Conservation (phyloP, 1,140 invertebrate species). For the Pachypeltis micranthus region DNA sequence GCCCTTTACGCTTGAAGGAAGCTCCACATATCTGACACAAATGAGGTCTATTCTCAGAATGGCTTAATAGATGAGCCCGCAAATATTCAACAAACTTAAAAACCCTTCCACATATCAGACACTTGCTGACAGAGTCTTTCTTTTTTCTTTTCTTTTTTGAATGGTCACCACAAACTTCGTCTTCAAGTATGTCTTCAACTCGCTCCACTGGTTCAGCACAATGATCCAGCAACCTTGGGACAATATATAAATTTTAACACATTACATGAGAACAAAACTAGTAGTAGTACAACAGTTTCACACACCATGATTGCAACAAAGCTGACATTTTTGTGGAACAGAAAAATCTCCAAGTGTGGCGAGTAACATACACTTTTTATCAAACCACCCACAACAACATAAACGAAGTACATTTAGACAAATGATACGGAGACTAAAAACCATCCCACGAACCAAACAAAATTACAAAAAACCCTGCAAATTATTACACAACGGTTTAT, state of each 20-base stretch:
- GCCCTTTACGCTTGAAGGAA: constrained; percentile 26
- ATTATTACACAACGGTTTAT: too few relatives aligned
- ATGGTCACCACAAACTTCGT: constrained; percentile 29
- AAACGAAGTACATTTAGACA: too few relatives aligned
- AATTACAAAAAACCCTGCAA: too few relatives aligned
- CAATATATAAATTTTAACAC: not conserved
- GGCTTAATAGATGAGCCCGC: constrained; percentile 33
- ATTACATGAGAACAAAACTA: not conserved
- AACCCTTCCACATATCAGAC: constrained; percentile 33
- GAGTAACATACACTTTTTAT: too few relatives aligned
- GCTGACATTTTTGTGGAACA: constrained; percentile 3
- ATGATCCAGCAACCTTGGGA: not conserved
- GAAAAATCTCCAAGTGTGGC: not conserved
- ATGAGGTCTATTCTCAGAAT: constrained; percentile 42
- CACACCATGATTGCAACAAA: constrained; percentile 1
- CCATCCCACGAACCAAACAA: too few relatives aligned
- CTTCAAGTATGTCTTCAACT: constrained; percentile 9
- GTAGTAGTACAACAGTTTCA: not conserved
- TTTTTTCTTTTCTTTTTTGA: constrained; percentile 22
- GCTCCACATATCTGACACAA: constrained; percentile 40
- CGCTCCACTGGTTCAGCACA: not conserved
- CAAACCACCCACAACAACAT: too few relatives aligned
- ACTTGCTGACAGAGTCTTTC: constrained; percentile 28
- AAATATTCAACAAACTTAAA: constrained; percentile 28
- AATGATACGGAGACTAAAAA: too few relatives aligned